phyloP scores from a whole-genome alignment of 2,113 vertebrate genomes.

The Ceratotherium simum region DNA sequence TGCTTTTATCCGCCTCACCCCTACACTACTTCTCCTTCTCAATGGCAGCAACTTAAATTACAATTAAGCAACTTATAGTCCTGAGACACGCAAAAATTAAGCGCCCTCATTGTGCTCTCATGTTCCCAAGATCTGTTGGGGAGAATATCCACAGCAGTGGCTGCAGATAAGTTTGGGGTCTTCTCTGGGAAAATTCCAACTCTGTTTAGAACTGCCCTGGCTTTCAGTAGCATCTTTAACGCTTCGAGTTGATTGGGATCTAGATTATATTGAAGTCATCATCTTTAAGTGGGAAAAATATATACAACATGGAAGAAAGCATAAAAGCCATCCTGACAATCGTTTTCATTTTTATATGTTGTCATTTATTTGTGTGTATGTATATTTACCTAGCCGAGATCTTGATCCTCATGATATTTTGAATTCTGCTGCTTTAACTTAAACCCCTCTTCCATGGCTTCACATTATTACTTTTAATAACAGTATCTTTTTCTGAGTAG shows the following conservation, averaged over 20 bases:
- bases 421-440: background rate
- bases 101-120: rapidly evolving
- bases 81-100: background rate
- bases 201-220: background rate
- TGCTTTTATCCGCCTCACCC: background rate
- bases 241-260: background rate
- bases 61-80: rapidly evolving
- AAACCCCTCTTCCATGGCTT: background rate
- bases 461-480: background rate
- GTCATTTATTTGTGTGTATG: background rate
- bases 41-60: background rate
- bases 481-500: background rate
- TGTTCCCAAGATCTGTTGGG: background rate
- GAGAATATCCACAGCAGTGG: too few species aligned
- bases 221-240: background rate
- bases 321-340: rapidly evolving
- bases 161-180: background rate
- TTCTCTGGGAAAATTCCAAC: background rate
- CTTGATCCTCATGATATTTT: background rate
- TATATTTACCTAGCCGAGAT: background rate
- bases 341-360: background rate
- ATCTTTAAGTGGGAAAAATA: background rate
- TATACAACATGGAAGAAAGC: background rate
- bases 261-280: background rate
- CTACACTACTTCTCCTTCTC: too few species aligned